These are phyloP conservation scores for Drosophila novamexicana DNA, from an alignment of 1,140 invertebrate genomes.

Conservation along the genomic window DNA sequence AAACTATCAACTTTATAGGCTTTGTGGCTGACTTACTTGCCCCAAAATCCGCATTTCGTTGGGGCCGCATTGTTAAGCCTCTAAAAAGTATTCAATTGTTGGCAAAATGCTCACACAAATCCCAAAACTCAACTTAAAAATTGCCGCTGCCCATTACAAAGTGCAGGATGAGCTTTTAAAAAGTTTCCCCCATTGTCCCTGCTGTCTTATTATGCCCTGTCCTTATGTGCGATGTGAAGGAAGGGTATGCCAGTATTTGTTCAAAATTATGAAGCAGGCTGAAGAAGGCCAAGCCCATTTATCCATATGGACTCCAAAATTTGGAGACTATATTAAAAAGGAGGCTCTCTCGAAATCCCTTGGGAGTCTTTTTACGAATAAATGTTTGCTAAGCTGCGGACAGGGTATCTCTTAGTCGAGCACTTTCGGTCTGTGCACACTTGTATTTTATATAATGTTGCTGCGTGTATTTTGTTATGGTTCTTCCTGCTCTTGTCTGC, in stretches of 20 bases:
- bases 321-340: no score
- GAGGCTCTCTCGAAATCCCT: no score
- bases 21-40: conserved; percentile 40
- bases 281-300: no score
- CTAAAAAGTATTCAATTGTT: conserved; percentile 45
- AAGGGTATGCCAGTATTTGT: no score
- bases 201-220: neutral
- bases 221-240: no score
- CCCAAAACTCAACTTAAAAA: conserved; percentile 13
- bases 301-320: no score
- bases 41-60: conserved; percentile 53
- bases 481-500: conserved; percentile 18
- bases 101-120: conserved; percentile 35
- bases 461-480: conserved; percentile 27
- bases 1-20: conserved; percentile 40
- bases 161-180: conserved; percentile 32
- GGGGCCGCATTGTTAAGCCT: conserved; percentile 49
- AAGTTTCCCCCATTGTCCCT: conserved; percentile 15
- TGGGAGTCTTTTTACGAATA: no score
- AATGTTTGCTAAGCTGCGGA: no score
- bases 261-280: no score
- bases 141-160: conserved; percentile 26
- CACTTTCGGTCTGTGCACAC: neutral
- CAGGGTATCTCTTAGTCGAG: neutral
- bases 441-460: conserved; percentile 11